phyloP scores from a whole-genome alignment of 2,797 vertebrate species.

The Discoglossus pictus region DNA sequence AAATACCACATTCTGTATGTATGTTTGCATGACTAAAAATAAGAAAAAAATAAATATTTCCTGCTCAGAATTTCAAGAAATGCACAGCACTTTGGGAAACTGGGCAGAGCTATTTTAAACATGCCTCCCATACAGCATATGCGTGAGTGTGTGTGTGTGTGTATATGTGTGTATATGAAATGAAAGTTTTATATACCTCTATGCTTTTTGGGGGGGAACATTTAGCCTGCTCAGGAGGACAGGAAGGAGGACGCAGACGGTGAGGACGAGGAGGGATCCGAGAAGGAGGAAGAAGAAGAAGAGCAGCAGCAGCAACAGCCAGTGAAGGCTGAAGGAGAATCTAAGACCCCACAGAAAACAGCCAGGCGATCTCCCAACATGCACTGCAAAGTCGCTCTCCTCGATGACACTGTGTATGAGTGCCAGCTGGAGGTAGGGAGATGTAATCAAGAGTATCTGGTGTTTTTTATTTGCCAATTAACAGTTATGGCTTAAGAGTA shows the following conservation, averaged over 20 bases:
- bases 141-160: no score
- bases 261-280: conserved; percentile 65
- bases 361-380: conserved; percentile 81
- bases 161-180: no score
- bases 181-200: background rate
- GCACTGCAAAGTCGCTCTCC: conserved; percentile 87
- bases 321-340: conserved; percentile 71
- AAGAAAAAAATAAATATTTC: no score
- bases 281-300: conserved; percentile 63
- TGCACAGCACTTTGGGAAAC: no score
- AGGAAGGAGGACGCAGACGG: conserved; percentile 73
- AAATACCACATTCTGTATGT: no score
- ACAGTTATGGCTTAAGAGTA: no score
- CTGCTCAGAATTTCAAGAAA: no score
- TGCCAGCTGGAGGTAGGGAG: conserved; percentile 88
- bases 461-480: no score
- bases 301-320: no score
- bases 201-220: background rate
- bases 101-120: no score
- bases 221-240: conserved; percentile 79
- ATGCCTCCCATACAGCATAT: no score
- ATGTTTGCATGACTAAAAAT: no score
- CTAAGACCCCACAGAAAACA: conserved; percentile 71
- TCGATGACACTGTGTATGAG: conserved; percentile 88
- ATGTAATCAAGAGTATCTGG: conserved; percentile 1